phyloP scores from a whole-genome alignment of 1,140 invertebrate genomes.

The Drosophila repleta region DNA sequence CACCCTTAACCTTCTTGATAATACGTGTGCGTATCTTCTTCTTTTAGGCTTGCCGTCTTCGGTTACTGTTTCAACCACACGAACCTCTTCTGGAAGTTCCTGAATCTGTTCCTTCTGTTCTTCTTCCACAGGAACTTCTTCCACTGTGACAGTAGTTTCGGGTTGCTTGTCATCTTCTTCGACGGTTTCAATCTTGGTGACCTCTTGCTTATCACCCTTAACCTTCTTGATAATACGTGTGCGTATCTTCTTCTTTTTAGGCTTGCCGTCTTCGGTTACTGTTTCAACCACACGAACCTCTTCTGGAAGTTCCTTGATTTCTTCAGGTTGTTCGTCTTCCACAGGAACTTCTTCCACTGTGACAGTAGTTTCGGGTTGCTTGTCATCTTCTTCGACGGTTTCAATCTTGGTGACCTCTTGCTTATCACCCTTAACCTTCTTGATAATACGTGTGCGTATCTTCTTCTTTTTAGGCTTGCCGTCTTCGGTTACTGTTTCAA shows the following conservation, averaged over 20 bases:
- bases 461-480: background rate
- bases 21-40: background rate
- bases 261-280: background rate
- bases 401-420: background rate
- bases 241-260: background rate
- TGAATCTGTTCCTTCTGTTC: background rate
- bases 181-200: background rate
- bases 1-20: background rate
- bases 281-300: background rate
- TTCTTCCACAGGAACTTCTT: background rate
- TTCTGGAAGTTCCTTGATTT: background rate
- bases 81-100: background rate
- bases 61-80: background rate
- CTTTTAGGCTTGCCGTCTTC: background rate
- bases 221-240: background rate
- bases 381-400: background rate
- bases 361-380: background rate
- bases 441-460: background rate
- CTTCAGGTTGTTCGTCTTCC: background rate
- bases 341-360: background rate
- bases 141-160: background rate
- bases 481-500: background rate
- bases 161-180: background rate
- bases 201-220: background rate
- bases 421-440: background rate